Percentiles rank a stretch among this genome's conserved stretches.
phyloP scores from a whole-genome alignment of 2,797 vertebrate genomes.

The Thamnophis elegans region DNA sequence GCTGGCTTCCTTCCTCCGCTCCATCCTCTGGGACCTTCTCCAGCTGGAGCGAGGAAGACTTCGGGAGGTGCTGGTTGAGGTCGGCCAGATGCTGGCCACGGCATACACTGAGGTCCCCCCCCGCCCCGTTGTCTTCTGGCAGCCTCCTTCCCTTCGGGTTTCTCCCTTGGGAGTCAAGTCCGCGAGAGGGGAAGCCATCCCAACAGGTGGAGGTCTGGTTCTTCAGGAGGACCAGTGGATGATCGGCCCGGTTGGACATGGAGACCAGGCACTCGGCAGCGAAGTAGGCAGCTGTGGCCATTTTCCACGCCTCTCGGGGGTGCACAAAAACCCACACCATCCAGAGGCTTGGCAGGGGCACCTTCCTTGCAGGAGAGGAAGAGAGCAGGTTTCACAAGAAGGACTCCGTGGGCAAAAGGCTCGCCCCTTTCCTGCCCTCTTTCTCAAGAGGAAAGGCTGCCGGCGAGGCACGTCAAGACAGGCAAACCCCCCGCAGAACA shows the following conservation, averaged over 20 bases:
- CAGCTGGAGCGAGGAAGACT: conserved; percentile 61
- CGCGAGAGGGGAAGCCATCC: conserved; percentile 65
- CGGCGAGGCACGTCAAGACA: not conserved
- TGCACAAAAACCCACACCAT: conserved; percentile 46
- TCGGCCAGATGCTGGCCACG: conserved; percentile 96
- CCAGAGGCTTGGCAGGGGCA: not conserved
- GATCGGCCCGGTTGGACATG: conserved; percentile 94
- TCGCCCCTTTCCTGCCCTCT: conserved; percentile 57
- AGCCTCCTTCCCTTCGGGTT: conserved; percentile 74
- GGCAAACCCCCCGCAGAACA: conserved; percentile 45
- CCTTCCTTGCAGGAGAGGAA: conserved; percentile 34
- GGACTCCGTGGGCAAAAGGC: conserved; percentile 59
- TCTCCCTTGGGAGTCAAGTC: conserved; percentile 80
- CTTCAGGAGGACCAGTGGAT: conserved; percentile 85
- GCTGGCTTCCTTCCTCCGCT: conserved; percentile 70
- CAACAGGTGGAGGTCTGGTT: conserved; percentile 76
- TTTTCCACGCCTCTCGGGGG: conserved; percentile 64
- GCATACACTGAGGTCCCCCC: conserved; percentile 89
- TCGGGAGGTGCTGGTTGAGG: conserved; percentile 92
- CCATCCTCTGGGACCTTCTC: conserved; percentile 61
- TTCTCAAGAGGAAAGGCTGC: conserved; percentile 50
- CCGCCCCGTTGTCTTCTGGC: conserved; percentile 86
- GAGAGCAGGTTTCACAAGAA: conserved; percentile 42
- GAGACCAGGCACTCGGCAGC: conserved; percentile 99
- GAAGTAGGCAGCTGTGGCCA: conserved; percentile 82